phyloP scores from a whole-genome alignment of 2,797 vertebrate species.

The Gobio occitaniae region DNA sequence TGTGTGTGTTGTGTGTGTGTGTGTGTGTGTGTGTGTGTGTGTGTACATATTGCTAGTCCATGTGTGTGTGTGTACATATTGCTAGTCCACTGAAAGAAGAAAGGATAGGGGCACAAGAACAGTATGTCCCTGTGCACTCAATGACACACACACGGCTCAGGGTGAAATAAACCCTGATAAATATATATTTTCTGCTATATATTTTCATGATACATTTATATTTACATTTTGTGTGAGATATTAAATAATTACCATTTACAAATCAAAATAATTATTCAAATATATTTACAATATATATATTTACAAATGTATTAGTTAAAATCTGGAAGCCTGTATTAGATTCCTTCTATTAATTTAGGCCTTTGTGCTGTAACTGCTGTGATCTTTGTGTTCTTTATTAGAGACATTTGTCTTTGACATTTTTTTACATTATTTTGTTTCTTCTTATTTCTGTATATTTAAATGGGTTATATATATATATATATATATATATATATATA shows the following conservation, averaged over 20 bases:
- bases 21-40: no score
- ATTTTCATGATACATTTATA: neutral
- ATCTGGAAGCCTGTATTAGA: neutral
- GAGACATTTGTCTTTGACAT: neutral
- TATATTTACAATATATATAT: no score
- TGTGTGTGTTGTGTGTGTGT: no score
- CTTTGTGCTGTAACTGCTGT: neutral
- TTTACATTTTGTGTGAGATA: neutral
- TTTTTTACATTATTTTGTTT: neutral
- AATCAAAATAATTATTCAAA: neutral
- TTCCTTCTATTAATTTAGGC: no score
- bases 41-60: neutral
- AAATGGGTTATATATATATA: no score
- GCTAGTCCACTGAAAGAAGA: neutral
- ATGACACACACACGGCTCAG: neutral
- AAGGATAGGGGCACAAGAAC: conserved; percentile 17
- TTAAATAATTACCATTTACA: neutral
- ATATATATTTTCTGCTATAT: neutral
- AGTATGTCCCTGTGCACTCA: neutral
- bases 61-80: no score
- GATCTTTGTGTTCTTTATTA: neutral
- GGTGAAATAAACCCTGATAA: neutral
- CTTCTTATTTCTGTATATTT: neutral
- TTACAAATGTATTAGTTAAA: neutral
- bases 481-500: neutral